Base-by-base conservation (phyloP, 2,113 vertebrate species). In the Bombycilla garrulus region DNA sequence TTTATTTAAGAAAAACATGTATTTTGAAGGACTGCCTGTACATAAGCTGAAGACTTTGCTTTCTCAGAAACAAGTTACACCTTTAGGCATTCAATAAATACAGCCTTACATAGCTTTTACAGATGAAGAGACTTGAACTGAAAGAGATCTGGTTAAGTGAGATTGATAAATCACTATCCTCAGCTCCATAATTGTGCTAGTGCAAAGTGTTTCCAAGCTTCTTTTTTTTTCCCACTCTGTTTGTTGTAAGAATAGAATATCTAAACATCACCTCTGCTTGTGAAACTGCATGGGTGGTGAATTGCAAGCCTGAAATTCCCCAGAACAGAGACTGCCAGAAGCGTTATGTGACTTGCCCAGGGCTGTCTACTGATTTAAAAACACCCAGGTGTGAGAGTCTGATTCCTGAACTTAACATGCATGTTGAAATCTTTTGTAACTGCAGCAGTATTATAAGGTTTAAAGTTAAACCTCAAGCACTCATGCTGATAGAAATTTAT, bases 211-310 rank as follows among this genome's bases (percentile, higher is more conserved):
- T 91, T 92, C 35, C 60, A 73, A 47, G 69, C 25, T 71, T 40
- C 35, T 35, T 36, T 40, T 57, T 28, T 12, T 44, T 14, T 8
- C 26, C 2, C 3, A 1, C 44, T 35, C 54, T 78, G 86, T 93
- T 95, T 93, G 72, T 95, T 96, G 36, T 93, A 96, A 92, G 91
- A 95, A 71, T n/a, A 95, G 69, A 91, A 76, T 96, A 92, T 89
- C 91, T 96, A 91, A 97, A 91, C 84, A 93, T 94, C 84, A 92
- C 91, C 71, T 88, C 74, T 90, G 70, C 95, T 93, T 95, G 90
- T 96, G 94, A 96, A 96, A 92, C 96, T 96, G 95, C 95, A 97
- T 95, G 95, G 96, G 94, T 96, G 95, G 95, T 93, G 90, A 92
- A 94, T 92, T 93, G 80, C 88, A 90, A 88, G 88, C 42, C 92